Percentiles rank a stretch among this genome's conserved stretches.
phyloP scores from a whole-genome alignment of 2,797 vertebrate species.

The Neoniphon sammara region DNA sequence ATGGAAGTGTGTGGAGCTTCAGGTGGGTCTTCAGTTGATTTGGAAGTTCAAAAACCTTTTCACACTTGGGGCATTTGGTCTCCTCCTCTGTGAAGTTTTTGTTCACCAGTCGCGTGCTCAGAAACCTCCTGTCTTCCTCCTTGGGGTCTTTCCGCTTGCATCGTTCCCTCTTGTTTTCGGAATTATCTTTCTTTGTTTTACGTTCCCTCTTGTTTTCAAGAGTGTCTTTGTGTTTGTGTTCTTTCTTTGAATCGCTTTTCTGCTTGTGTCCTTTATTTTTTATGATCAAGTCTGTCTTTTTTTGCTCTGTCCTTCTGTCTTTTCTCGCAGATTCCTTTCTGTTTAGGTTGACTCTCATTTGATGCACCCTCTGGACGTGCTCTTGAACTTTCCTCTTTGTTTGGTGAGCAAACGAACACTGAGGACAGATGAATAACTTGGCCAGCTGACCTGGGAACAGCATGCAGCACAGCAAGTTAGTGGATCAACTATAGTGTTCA shows the following conservation, averaged over 20 bases:
- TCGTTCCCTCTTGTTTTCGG: slow-evolving; percentile 45
- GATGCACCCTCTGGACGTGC: slow-evolving; percentile 61
- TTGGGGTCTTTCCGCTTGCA: slow-evolving; percentile 20
- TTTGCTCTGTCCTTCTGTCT: slow-evolving; percentile 9
- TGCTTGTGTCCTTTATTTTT: slow-evolving; percentile 22
- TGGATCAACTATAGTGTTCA: background rate
- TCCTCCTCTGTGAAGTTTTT: slow-evolving; percentile 65
- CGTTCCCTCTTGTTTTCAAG: slow-evolving; percentile 28
- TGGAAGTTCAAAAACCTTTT: slow-evolving; percentile 70
- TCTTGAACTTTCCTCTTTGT: slow-evolving; percentile 60
- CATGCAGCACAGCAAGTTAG: slow-evolving; percentile 18
- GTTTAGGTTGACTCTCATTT: background rate
- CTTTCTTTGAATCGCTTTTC: background rate
- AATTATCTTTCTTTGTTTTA: slow-evolving; percentile 51
- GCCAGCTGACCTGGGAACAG: slow-evolving; percentile 58
- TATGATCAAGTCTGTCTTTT: slow-evolving; percentile 4
- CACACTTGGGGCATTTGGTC: slow-evolving; percentile 60
- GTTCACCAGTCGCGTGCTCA: slow-evolving; percentile 49
- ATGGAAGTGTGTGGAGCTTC: slow-evolving; percentile 67
- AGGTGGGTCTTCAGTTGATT: slow-evolving; percentile 71
- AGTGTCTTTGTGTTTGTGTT: slow-evolving; percentile 13
- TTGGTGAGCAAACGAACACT: slow-evolving; percentile 60
- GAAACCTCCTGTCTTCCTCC: slow-evolving; percentile 68
- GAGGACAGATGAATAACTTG: slow-evolving; percentile 58
- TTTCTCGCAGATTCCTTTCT: slow-evolving; percentile 15